A percentile compares a stretch with the other conserved stretches of the same genome.
These are phyloP conservation scores for Athrips mouffetella DNA, from an alignment of 2,888 invertebrate genomes.

Conservation along the genomic window DNA sequence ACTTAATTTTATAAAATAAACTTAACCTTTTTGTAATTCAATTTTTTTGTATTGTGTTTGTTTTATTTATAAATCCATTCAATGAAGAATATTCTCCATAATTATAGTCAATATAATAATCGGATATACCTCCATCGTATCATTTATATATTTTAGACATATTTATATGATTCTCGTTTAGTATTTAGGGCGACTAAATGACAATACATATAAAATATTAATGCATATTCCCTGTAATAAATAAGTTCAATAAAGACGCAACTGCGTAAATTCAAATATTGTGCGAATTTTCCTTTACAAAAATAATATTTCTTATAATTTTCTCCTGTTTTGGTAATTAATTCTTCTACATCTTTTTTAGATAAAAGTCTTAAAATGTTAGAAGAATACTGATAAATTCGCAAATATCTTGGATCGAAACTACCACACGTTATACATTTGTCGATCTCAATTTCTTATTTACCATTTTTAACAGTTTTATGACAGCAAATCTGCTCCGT, in stretches of 20 bases:
- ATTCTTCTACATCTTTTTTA: constrained; percentile 50
- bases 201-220: constrained; percentile 69
- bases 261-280: constrained; percentile 28
- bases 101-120: too few species aligned
- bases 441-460: constrained; percentile 32
- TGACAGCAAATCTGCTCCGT: constrained; percentile 28
- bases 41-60: constrained; percentile 29
- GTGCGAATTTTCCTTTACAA: constrained; percentile 29
- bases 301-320: constrained; percentile 1
- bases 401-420: constrained; percentile 31
- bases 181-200: constrained; percentile 77
- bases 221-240: constrained; percentile 64
- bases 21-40: constrained; percentile 40
- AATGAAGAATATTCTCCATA: too few species aligned
- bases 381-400: constrained; percentile 43
- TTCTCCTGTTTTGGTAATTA: not conserved
- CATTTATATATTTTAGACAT: constrained; percentile 15
- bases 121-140: constrained; percentile 19
- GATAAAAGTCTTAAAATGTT: constrained; percentile 41
- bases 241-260: constrained; percentile 48
- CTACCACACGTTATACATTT: constrained; percentile 33
- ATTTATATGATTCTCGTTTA: constrained; percentile 71
- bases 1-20: constrained; percentile 18
- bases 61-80: constrained; percentile 27
- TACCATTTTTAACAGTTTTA: constrained; percentile 29